phyloP scores from a whole-genome alignment of 2,888 invertebrate species.

The Aromia moschata region DNA sequence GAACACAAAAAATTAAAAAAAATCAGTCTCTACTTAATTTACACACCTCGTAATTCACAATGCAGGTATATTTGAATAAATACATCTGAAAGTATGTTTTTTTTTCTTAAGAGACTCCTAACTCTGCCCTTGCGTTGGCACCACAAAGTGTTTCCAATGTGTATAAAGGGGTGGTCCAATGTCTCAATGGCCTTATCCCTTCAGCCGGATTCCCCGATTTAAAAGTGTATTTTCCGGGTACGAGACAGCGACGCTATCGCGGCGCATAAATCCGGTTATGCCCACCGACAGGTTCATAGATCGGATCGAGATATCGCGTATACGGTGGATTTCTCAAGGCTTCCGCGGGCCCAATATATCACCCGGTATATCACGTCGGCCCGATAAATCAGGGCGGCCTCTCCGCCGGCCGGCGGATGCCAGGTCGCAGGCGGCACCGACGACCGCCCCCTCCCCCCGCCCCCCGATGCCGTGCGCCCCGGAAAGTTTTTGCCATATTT shows the following conservation, averaged over 20 bases:
- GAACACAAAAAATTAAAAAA: no score
- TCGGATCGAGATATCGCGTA: conserved; percentile 60
- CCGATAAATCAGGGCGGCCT: conserved; percentile 60
- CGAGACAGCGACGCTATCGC: conserved; percentile 11
- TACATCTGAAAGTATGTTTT: no score
- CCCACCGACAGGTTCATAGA: conserved; percentile 61
- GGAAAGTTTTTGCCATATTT: conserved; percentile 42
- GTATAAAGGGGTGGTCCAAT: no score
- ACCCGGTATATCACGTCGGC: conserved; percentile 61
- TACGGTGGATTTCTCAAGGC: conserved; percentile 58
- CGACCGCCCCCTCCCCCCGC: conserved; percentile 32
- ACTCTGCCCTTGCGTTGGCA: no score
- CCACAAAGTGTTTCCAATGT: no score
- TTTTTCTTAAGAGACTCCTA: no score
- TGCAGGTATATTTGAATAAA: no score
- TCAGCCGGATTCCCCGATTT: conserved; percentile 1
- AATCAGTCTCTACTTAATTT: no score
- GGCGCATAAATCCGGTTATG: conserved; percentile 60
- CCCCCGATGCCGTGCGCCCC: background rate
- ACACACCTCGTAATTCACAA: no score
- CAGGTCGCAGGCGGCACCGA: conserved; percentile 54
- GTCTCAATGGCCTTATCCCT: no score
- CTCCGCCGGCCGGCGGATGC: conserved; percentile 47
- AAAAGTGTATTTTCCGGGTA: background rate
- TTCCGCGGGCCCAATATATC: conserved; percentile 59